phyloP scores from a whole-genome alignment of 2,797 vertebrate genomes.

The Cirrhinus molitorella region DNA sequence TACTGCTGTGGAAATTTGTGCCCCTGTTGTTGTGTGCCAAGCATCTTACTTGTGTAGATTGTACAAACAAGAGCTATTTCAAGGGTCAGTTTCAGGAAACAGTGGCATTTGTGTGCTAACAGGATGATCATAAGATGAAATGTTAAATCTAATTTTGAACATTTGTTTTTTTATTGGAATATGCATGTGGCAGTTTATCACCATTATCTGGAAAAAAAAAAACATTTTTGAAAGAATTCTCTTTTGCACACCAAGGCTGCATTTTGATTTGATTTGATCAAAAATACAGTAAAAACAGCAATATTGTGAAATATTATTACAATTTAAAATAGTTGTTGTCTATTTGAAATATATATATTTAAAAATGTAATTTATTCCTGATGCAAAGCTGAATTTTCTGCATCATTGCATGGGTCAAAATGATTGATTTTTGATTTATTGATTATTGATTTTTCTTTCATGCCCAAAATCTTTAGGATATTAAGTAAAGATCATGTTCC shows the following conservation, averaged over 20 bases:
- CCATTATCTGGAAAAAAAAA: not conserved
- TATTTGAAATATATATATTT: too few species aligned
- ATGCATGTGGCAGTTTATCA: not conserved
- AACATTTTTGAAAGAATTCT: too few species aligned
- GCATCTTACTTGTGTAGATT: not conserved
- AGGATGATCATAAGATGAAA: slow-evolving; percentile 21
- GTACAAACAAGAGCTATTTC: not conserved
- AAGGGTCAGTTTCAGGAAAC: slow-evolving; percentile 16
- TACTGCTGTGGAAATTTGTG: slow-evolving; percentile 14
- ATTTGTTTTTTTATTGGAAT: not conserved
- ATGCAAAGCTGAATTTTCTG: not conserved
- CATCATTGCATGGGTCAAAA: too few species aligned
- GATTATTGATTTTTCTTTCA: too few species aligned
- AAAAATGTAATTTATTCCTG: too few species aligned
- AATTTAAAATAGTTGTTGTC: not conserved
- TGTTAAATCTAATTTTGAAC: not conserved
- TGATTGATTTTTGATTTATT: too few species aligned
- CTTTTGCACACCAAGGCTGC: too few species aligned
- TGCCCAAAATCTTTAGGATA: too few species aligned
- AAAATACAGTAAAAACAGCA: not conserved
- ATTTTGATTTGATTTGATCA: not conserved
- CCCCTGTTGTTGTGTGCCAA: slow-evolving; percentile 4
- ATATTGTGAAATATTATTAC: not conserved
- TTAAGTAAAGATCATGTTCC: too few species aligned
- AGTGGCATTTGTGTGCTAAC: slow-evolving; percentile 1